Evolutionary conservation across 2,797 vertebrate species (phyloP).

Genomic region (Coranthus polyacanthus): DNA sequence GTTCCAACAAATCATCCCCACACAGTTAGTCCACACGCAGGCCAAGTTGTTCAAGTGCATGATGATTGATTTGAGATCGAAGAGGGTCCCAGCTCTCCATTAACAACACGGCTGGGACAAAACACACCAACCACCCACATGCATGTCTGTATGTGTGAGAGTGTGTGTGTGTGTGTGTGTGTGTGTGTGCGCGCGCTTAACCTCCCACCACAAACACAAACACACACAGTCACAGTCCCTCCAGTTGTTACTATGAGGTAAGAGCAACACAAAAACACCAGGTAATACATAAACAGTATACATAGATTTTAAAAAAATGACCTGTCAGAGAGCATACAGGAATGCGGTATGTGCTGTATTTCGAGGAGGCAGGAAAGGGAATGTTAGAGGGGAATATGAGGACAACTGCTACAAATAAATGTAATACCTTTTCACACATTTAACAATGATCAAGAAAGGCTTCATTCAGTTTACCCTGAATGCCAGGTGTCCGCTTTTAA

Average conservation of each 20-base stretch:
- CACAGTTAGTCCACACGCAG: conserved; percentile 84
- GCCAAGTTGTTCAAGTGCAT: conserved; percentile 84
- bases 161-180: conserved; percentile 13
- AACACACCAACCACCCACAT: conserved; percentile 66
- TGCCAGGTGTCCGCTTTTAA: neutral
- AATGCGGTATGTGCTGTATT: conserved; percentile 59
- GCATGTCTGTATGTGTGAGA: conserved; percentile 45
- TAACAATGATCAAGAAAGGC: conserved; percentile 12
- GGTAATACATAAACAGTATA: conserved; percentile 68
- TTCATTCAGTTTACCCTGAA: conserved; percentile 47
- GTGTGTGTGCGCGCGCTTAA: conserved; percentile 26
- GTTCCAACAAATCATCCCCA: conserved; percentile 76
- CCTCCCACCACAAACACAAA: conserved; percentile 38
- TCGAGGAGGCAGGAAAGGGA: conserved; percentile 3
- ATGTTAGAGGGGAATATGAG: neutral
- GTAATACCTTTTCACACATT: conserved; percentile 41
- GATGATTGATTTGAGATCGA: conserved; percentile 78
- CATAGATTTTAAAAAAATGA: conserved; percentile 60
- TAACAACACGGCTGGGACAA: conserved; percentile 61
- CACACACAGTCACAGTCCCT: conserved; percentile 62
- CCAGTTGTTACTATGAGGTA: conserved; percentile 85
- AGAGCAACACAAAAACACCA: conserved; percentile 78
- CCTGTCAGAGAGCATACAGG: conserved; percentile 64
- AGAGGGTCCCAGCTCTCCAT: conserved; percentile 65
- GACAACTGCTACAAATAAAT: conserved; percentile 11